Conservation (phyloP, 2,888 invertebrate genomes). For the Acleris laterana region DNA sequence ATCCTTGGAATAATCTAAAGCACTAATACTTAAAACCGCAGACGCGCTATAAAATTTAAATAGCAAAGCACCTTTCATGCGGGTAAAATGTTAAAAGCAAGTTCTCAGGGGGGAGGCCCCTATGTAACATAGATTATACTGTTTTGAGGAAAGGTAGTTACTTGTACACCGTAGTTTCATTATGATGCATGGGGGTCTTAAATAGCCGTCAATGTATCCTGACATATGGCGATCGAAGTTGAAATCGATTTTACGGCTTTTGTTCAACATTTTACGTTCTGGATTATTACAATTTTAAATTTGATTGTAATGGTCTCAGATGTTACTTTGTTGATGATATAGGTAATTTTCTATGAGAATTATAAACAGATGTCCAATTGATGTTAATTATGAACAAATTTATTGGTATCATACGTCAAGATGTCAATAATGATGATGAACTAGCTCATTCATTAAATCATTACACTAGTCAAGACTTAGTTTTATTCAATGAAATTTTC, state of each 20-base stretch:
- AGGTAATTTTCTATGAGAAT: constrained; percentile 18
- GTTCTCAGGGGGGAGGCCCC: constrained; percentile 55
- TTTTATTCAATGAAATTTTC: no score
- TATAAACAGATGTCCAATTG: constrained; percentile 24
- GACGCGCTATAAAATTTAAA: constrained; percentile 25
- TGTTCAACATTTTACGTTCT: constrained; percentile 31
- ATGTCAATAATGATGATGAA: neutral
- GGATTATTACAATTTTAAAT: constrained; percentile 39
- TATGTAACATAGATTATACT: constrained; percentile 60
- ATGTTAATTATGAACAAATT: constrained; percentile 6
- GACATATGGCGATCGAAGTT: constrained; percentile 49
- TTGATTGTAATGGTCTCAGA: constrained; percentile 46
- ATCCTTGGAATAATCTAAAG: neutral
- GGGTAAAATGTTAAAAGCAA: constrained; percentile 46
- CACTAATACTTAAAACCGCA: constrained; percentile 18
- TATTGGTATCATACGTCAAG: neutral
- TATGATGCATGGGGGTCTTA: constrained; percentile 59
- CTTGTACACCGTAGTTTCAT: constrained; percentile 37
- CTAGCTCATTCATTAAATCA: no score
- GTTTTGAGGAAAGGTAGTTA: constrained; percentile 56
- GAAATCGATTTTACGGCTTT: constrained; percentile 49
- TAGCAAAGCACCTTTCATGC: constrained; percentile 53
- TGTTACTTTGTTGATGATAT: constrained; percentile 23
- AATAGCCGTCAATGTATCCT: constrained; percentile 53
- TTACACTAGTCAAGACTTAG: no score